Base-by-base conservation (phyloP, 2,113 vertebrate genomes). In the Saccopteryx leptura region DNA sequence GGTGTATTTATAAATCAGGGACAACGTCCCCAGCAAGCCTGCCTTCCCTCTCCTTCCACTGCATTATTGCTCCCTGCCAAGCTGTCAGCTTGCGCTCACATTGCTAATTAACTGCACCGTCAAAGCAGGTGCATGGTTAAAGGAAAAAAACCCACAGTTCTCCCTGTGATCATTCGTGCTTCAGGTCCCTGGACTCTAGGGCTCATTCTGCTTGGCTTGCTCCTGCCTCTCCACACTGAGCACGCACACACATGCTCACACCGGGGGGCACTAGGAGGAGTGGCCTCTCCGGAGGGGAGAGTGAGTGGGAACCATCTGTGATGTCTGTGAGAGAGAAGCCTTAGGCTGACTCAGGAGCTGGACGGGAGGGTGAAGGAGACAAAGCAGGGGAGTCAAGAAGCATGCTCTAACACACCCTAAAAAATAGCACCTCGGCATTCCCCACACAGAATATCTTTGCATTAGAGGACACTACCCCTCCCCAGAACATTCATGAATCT, bases 1-100 rank as follows among this genome's bases (percentile, higher is more conserved):
- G 91, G 89, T 91, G 48, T 96, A 96, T 97, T 98, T 98, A 96
- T 95, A 98, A 95, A 91, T 48, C 90, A 97, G 80, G 78, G 96
- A 89, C 80, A 85, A 96, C 95, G 92, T 97, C 65, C 81, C 83
- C 80, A 85, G 96, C 63, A 94, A 96, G 96, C 75, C 60, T 89
- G 84, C 78, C 72, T 95, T 93, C 79, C 74, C 81, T 96, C 90
- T 69, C 74, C 93, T 98, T 94, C 97, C 78, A 78, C 90, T 63
- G 69, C 74, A 95, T 92, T 95, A 95, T 56, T 93, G 78, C 89
- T 97, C 90, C 63, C 83, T 95, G 91, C 85, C 87, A 92, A 58
- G 54, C 90, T 89, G 93, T 94, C 97, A 96, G 83, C 72, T 88
- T 96, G 54, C 9, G 0, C 78, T 87, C 5, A 2, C 58, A 19